These are phyloP conservation scores for Pantherophis vulpinus DNA, from an alignment of 2,797 vertebrate species.

Conservation along the genomic window DNA sequence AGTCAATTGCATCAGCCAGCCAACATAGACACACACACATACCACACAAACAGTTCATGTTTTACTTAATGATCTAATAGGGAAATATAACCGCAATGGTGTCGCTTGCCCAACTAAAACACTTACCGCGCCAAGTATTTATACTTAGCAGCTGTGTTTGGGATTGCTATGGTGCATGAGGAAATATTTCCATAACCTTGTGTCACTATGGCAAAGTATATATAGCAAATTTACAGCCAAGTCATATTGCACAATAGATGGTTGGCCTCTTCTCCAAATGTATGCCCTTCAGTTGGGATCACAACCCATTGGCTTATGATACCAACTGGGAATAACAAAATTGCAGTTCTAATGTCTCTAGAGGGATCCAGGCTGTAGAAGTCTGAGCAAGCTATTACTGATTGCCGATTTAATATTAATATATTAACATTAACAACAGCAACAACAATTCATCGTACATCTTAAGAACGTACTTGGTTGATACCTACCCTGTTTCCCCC, in stretches of 20 bases:
- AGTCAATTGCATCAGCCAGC: neutral
- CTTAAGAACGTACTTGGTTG: too few relatives aligned
- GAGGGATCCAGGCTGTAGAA: neutral
- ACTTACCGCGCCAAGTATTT: neutral
- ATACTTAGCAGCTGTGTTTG: neutral
- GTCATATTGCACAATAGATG: neutral
- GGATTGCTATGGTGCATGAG: neutral
- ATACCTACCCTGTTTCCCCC: too few relatives aligned
- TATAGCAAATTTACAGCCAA: neutral
- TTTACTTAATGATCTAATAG: neutral
- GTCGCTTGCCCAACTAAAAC: neutral
- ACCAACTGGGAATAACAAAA: neutral
- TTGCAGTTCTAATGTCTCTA: neutral
- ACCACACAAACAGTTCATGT: neutral
- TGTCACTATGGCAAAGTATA: neutral
- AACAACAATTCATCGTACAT: too few relatives aligned
- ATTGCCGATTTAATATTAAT: neutral
- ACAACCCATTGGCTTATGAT: neutral
- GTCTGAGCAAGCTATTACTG: neutral
- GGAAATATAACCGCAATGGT: neutral
- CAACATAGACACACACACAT: neutral
- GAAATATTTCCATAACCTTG: neutral
- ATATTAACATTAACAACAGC: too few relatives aligned
- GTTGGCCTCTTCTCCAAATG: neutral
- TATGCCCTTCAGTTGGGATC: neutral